Evolutionary conservation across 2,113 vertebrate genomes (phyloP), one percentile per base, ranked within the genome.

Genomic region (Labrus mixtus): DNA sequence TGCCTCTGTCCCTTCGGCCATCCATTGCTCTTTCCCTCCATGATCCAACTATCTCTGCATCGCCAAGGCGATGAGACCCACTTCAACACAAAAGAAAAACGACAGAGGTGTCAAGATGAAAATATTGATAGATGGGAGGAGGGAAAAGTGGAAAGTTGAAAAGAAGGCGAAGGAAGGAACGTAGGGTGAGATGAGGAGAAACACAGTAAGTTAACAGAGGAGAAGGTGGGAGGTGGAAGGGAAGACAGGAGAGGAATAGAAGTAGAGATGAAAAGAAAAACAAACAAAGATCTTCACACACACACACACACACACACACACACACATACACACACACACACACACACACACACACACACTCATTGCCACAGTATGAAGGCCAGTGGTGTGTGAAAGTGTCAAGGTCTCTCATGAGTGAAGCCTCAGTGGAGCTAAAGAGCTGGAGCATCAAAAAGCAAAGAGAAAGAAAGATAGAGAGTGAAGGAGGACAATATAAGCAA

Each of bases 1-100:
- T 84, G 65, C 83, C 85, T 88, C 85, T 88, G 80, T 89, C 83
- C 83, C 79, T 67, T 76, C 70, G 45, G 85, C 63, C 76, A 65
- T 76, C 68, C 64, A 6, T 55, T 6, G 29, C 12, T 33, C 62
- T 57, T 65, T 76, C 74, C 46, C 67, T 64, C 71, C 29, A 12
- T 41, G 64, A 82, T 73, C 64, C 72, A 39, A 55, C 71, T 59
- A 0, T 70, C 67, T 63, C 53, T 2, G 65, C 59, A 70, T 74
- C 43, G 17, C 75, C 75, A 73, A 58, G 1, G 63, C 15, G 22
- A 75, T 57, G 2, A 70, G 55, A 64, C 22, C 58, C 71, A 33
- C 58, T 51, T 29, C 75, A 63, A 64, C 29, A 33, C 29, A 33
- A 33, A 33, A 61, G 58, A 76, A 73, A 85, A 51, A 6, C 64